phyloP scores from a whole-genome alignment of 37 sponge, comb jelly and placozoan species.

The Corticium candelabrum region DNA sequence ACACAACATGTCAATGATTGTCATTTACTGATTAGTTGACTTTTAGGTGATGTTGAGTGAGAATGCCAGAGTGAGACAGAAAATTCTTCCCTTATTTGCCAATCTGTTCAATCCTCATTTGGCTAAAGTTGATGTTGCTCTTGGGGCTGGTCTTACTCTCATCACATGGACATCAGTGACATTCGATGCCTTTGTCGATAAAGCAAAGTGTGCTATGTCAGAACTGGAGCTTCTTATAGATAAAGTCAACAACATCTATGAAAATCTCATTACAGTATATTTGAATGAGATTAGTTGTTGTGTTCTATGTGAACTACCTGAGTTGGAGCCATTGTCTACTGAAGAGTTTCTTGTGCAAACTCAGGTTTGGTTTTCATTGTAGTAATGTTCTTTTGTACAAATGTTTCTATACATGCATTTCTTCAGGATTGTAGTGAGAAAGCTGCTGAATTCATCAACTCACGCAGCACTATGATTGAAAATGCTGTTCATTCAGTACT shows the following conservation, averaged over 20 bases:
- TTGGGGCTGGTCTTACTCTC: slow-evolving; percentile 62
- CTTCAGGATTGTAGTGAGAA: too few relatives aligned
- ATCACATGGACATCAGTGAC: slow-evolving; percentile 90
- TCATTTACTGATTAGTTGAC: background rate
- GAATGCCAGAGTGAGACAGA: background rate
- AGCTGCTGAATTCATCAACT: slow-evolving; percentile 15
- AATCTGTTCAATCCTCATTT: background rate
- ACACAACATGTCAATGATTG: background rate
- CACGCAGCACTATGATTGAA: slow-evolving; percentile 66
- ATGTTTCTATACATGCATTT: background rate
- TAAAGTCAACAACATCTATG: slow-evolving; percentile 13
- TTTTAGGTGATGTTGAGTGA: slow-evolving; percentile 16
- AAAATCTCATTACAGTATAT: slow-evolving; percentile 43
- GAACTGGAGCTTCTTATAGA: slow-evolving; percentile 53
- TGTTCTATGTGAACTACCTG: slow-evolving; percentile 50
- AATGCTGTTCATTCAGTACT: slow-evolving; percentile 65
- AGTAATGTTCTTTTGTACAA: background rate
- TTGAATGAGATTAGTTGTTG: slow-evolving; percentile 59
- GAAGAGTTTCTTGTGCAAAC: slow-evolving; percentile 57
- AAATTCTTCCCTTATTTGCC: background rate
- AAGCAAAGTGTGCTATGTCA: slow-evolving; percentile 21
- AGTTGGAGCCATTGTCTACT: slow-evolving; percentile 33
- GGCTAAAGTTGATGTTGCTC: slow-evolving; percentile 43
- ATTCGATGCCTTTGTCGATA: slow-evolving; percentile 42
- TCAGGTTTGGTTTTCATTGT: slow-evolving; percentile 22